These are phyloP conservation scores for Acrobasis suavella DNA, from an alignment of 2,888 invertebrate genomes.

Conservation along the genomic window DNA sequence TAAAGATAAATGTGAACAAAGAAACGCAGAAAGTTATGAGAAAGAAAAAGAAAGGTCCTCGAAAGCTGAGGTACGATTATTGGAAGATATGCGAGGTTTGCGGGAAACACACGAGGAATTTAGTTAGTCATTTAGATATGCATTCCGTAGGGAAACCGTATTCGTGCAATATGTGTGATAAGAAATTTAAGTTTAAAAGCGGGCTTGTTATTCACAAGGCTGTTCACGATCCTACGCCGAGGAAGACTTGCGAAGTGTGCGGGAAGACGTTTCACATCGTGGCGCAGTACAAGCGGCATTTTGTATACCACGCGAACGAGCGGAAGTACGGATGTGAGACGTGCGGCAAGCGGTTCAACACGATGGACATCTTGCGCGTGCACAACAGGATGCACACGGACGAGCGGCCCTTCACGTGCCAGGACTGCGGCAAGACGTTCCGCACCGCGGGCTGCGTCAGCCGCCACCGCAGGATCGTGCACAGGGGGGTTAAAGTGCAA, in stretches of 20 bases:
- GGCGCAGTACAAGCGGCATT: constrained; percentile 76
- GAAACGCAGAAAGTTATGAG: constrained; percentile 34
- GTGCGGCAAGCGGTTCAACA: constrained; percentile 80
- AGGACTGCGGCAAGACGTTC: constrained; percentile 75
- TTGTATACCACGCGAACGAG: constrained; percentile 78
- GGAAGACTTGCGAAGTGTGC: constrained; percentile 78
- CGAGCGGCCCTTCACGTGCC: constrained; percentile 70
- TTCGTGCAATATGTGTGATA: constrained; percentile 72
- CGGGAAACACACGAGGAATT: constrained; percentile 69
- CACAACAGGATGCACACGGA: constrained; percentile 78
- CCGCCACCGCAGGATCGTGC: constrained; percentile 71
- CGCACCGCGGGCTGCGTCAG: constrained; percentile 76
- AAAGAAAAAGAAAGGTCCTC: constrained; percentile 45
- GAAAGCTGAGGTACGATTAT: constrained; percentile 65
- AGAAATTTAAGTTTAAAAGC: constrained; percentile 76
- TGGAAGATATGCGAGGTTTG: constrained; percentile 76
- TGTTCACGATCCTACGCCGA: constrained; percentile 70
- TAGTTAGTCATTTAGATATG: constrained; percentile 67
- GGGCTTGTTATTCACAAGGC: constrained; percentile 72
- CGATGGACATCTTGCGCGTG: constrained; percentile 74
- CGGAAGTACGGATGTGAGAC: constrained; percentile 76
- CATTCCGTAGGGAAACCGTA: constrained; percentile 67
- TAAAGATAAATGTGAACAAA: constrained; percentile 28
- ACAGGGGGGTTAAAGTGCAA: constrained; percentile 53
- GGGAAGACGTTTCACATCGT: constrained; percentile 78